Conservation (phyloP, 2,888 invertebrate species). For the Cheilosia variabilis region DNA sequence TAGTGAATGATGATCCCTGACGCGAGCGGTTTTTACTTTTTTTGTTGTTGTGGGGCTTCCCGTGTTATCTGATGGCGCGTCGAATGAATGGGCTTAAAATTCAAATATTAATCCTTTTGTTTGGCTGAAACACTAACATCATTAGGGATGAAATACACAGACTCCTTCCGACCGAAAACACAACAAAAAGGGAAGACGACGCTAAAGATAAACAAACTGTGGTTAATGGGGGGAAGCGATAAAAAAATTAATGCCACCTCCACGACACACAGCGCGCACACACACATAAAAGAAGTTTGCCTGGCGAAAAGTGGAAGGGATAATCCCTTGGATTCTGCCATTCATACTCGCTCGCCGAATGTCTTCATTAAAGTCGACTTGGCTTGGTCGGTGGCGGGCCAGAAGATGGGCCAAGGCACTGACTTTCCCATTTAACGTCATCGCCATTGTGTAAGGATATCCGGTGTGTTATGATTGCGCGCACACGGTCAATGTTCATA, state of each 20-base stretch:
- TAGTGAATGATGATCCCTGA: slow-evolving; percentile 70
- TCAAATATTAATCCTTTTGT: slow-evolving; percentile 75
- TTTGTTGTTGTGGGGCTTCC: background rate
- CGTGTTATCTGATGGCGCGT: slow-evolving; percentile 47
- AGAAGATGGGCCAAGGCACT: slow-evolving; percentile 10
- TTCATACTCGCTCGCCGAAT: slow-evolving; percentile 55
- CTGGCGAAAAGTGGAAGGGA: slow-evolving; percentile 28
- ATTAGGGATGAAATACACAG: slow-evolving; percentile 47
- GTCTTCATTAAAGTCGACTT: slow-evolving; percentile 63
- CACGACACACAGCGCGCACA: slow-evolving; percentile 9
- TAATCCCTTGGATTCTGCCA: slow-evolving; percentile 63
- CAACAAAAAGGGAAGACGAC: slow-evolving; percentile 44
- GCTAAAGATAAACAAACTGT: slow-evolving; percentile 70
- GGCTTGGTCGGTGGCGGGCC: background rate
- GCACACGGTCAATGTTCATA: slow-evolving; percentile 73
- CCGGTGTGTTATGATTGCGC: slow-evolving; percentile 75
- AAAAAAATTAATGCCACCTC: slow-evolving; percentile 57
- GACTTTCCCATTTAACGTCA: slow-evolving; percentile 60
- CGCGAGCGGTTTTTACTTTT: slow-evolving; percentile 15
- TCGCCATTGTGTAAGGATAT: slow-evolving; percentile 71
- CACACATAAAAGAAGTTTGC: slow-evolving; percentile 47
- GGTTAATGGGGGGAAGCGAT: slow-evolving; percentile 49
- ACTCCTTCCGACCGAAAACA: background rate
- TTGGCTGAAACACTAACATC: slow-evolving; percentile 72
- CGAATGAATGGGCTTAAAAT: slow-evolving; percentile 68